phyloP scores from a whole-genome alignment of 2,888 invertebrate genomes.

The Troides helena region DNA sequence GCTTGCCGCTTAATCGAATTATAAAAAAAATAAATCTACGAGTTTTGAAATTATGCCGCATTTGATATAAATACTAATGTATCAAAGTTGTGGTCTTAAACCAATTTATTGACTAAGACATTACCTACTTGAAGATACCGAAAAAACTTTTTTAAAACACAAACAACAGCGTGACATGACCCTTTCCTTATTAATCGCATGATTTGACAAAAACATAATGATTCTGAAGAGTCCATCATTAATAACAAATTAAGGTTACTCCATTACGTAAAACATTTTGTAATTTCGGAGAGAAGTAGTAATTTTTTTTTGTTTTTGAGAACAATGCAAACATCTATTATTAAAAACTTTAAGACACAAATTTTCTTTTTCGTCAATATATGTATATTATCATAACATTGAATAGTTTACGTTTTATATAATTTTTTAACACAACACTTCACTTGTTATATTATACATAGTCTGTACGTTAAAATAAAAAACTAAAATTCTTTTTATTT shows the following conservation, averaged over 20 bases:
- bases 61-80: no score
- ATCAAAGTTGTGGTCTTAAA: no score
- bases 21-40: no score
- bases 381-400: no score
- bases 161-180: conserved; percentile 34
- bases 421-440: no score
- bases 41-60: no score
- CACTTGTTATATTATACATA: no score
- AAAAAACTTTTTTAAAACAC: conserved; percentile 14
- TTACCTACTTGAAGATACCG: background rate
- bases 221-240: conserved; percentile 52
- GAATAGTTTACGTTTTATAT: no score
- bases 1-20: no score
- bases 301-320: background rate
- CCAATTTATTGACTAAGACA: background rate
- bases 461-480: no score
- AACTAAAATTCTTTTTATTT: background rate
- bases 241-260: conserved; percentile 65
- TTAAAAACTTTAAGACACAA: no score
- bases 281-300: conserved; percentile 1
- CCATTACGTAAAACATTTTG: conserved; percentile 3
- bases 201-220: conserved; percentile 71
- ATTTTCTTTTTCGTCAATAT: no score
- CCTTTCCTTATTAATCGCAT: conserved; percentile 67
- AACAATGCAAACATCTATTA: background rate